Conservation (phyloP, 2,888 invertebrate genomes). For the Lampropteryx suffumata region DNA sequence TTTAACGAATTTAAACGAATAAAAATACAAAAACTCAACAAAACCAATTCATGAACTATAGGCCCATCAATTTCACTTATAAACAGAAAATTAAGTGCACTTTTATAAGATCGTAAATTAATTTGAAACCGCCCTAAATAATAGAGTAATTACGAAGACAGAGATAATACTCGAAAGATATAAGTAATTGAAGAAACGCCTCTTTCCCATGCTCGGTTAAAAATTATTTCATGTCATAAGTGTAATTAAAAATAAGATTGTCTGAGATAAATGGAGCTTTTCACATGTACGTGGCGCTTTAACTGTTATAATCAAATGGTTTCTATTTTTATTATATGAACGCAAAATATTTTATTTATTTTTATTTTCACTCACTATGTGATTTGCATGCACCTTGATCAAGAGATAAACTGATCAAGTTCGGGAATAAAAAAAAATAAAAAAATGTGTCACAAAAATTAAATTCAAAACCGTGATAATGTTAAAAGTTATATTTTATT, state of each 20-base stretch:
- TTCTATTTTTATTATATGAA: too few species aligned
- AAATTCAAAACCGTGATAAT: too few species aligned
- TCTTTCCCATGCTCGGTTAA: slow-evolving; percentile 29
- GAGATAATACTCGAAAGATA: slow-evolving; percentile 25
- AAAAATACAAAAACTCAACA: neutral
- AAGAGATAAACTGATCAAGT: too few species aligned
- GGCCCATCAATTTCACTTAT: slow-evolving; percentile 13
- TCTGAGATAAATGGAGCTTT: slow-evolving; percentile 8
- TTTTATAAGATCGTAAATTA: slow-evolving; percentile 15
- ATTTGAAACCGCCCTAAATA: slow-evolving; percentile 25
- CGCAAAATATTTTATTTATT: too few species aligned
- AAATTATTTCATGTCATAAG: slow-evolving; percentile 25
- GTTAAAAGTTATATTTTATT: too few species aligned
- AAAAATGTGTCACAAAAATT: too few species aligned
- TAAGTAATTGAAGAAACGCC: slow-evolving; percentile 35
- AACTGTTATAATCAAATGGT: too few species aligned
- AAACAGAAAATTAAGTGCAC: slow-evolving; percentile 13
- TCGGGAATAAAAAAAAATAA: too few species aligned
- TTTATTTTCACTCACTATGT: too few species aligned
- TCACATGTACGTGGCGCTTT: too few species aligned
- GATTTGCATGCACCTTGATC: too few species aligned
- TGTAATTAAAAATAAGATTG: slow-evolving; percentile 23
- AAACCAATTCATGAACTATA: slow-evolving; percentile 1
- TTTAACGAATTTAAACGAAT: neutral
- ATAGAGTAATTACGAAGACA: slow-evolving; percentile 28